Evolutionary conservation across 2,888 invertebrate genomes (phyloP), one percentile per base, ranked within the genome.

Genomic region (Parnassius glacialis): DNA sequence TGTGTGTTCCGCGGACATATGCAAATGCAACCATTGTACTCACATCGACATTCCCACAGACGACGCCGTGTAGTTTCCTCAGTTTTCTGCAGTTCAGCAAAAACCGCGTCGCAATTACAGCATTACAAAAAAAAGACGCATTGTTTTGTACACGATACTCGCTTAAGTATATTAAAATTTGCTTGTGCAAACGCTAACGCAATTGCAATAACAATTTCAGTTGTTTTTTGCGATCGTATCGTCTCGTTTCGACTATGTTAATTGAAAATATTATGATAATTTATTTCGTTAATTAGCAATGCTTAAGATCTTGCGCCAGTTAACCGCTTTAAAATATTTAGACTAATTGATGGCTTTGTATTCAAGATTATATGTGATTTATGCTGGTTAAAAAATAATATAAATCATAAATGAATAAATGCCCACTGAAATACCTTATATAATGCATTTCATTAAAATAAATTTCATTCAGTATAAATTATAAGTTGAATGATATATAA

Each of bases 111-210:
- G 50, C 58, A 61, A 51, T 52, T 45, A 60, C 50, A 41, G 57
- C 43, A 52, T 62, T 57, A 62, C 57, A 53, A 53, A 57, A 58
- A 34, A 34, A 54, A 42, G 25, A 57, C 58, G 52, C 53, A 62
- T 58, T 58, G 60, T 61, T 34, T 51, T 13, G 61, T 52, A 42
- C 20, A 52, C 57, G 52, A 53, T 58, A 54, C 47, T 43, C 42
- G 48, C 52, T 11, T 41, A 9, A 3, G 9, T 13, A 2, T 13
- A 13, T 42, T 42, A 42, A 43, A 54, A 13, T 47, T 41, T 2
- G 42, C 48, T 60, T 60, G 52, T 59, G 52, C 9, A 53, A 59
- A 59, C 9, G 10, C 12, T 54, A 44, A 34, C 44, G 13, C 50
- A 51, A 55, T 52, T 52, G n/a, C 16, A 54, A 55, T 60, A 54